phyloP scores from a whole-genome alignment of 2,113 vertebrate genomes.

The Lasiurus borealis region DNA sequence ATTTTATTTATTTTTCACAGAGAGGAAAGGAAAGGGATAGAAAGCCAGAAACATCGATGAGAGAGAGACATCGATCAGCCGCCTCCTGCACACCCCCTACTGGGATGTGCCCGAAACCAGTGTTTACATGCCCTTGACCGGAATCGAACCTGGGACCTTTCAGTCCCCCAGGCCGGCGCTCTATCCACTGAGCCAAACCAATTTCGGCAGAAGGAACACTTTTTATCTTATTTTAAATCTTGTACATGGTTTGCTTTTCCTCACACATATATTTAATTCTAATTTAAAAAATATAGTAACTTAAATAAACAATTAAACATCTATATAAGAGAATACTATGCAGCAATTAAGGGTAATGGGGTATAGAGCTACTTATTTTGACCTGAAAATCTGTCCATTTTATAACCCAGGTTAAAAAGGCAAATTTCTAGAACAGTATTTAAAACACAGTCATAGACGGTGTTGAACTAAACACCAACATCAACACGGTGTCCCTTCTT shows the following conservation, averaged over 20 bases:
- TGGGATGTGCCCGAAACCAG: too few relatives aligned
- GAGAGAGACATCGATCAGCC: too few relatives aligned
- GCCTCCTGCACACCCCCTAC: too few relatives aligned
- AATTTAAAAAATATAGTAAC: background rate
- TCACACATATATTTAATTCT: background rate
- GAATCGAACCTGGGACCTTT: too few relatives aligned
- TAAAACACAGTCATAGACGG: background rate
- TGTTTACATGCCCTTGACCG: too few relatives aligned
- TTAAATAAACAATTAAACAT: background rate
- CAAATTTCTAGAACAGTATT: constrained; percentile 7
- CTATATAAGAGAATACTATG: background rate
- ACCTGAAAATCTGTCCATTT: background rate
- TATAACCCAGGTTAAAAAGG: constrained; percentile 3
- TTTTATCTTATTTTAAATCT: background rate
- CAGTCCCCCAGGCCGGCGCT: too few relatives aligned
- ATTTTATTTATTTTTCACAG: too few relatives aligned
- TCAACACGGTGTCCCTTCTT: accelerated
- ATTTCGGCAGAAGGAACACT: background rate
- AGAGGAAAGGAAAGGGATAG: too few relatives aligned
- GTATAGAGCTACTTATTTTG: background rate
- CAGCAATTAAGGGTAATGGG: background rate
- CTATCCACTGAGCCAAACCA: too few relatives aligned
- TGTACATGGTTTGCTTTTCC: background rate
- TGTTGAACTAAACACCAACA: background rate
- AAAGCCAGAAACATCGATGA: too few relatives aligned